A percentile compares a stretch with the other conserved stretches of the same genome.
Evolutionary conservation across 2,797 vertebrate genomes (phyloP).

Genomic region (Austrolebias charrua): DNA sequence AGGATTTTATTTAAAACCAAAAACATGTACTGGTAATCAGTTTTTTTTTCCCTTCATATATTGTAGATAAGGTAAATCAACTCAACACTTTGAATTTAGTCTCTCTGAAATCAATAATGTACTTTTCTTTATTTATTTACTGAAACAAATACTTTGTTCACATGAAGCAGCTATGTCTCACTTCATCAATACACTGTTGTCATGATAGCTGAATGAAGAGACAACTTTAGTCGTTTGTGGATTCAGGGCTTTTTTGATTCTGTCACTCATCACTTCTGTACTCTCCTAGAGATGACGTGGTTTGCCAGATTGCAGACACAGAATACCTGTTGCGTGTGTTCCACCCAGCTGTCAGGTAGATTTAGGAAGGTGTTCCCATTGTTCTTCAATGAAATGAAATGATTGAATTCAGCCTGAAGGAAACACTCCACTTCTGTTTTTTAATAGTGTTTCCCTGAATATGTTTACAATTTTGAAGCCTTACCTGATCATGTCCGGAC

Average conservation of each 20-base stretch:
- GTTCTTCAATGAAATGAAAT: slow-evolving; percentile 51
- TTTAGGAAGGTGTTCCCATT: slow-evolving; percentile 39
- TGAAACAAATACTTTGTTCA: too few species aligned
- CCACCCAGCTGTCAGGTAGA: slow-evolving; percentile 49
- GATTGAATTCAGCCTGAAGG: slow-evolving; percentile 46
- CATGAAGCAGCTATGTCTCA: not conserved
- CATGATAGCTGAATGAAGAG: slow-evolving; percentile 1
- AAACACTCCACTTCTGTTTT: slow-evolving; percentile 38
- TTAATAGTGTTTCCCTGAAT: slow-evolving; percentile 13
- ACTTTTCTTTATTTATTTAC: not conserved
- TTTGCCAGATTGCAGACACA: slow-evolving; percentile 40
- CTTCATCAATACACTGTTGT: not conserved
- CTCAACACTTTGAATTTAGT: not conserved
- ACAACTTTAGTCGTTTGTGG: slow-evolving; percentile 10
- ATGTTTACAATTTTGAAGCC: slow-evolving; percentile 22
- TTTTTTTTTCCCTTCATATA: too few species aligned
- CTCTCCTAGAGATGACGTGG: slow-evolving; percentile 24
- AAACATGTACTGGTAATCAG: too few species aligned
- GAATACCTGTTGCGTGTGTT: slow-evolving; percentile 29
- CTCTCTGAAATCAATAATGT: not conserved
- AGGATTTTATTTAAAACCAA: too few species aligned
- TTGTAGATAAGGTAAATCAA: too few species aligned
- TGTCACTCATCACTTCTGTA: slow-evolving; percentile 29
- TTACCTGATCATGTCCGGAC: slow-evolving; percentile 9
- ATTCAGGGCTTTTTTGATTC: slow-evolving; percentile 30